Base-by-base conservation (phyloP, 2,797 vertebrate species). In the Oreonectes daqikongensis region DNA sequence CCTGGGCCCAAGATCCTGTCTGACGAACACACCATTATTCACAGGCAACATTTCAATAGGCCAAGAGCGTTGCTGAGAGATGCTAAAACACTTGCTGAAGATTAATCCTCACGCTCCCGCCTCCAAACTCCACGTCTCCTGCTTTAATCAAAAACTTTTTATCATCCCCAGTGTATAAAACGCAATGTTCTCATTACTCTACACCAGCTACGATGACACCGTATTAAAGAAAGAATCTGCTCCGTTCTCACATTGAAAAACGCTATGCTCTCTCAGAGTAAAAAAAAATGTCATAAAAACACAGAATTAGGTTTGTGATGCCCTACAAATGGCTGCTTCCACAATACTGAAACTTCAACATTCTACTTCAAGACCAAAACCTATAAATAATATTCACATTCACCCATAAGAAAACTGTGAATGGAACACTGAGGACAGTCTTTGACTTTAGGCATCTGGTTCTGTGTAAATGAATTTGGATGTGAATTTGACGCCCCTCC, bases 21-120 rank as follows among this genome's bases (percentile, higher is more conserved):
- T 93, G 92, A 94, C 85, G 90, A 90, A 93, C 92, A 92, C 80
- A 84, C 91, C 88, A 93, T 94, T 93, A 93, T 92, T 93, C 92
- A 94, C 89, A 80, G 81, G 82, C 82, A 84, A 88, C 89, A 86
- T 89, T 88, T 87, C 84, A 82, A 84, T 89, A 90, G 85, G 32
- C 78, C 86, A 90, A 90, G 90, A 86, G 89, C 88, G 86, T 87
- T 78, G 85, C 84, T 87, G 88, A 91, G 86, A 90, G 89, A 90
- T 90, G 88, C 89, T 91, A 90, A 91, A 92, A 87, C 90, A 88
- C 88, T 86, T 90, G 88, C 88, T 92, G 87, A 91, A 93, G 90
- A 93, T 93, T 91, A 93, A 93, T 93, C 91, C 92, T 87, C 85
- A 42, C 30, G 87, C 88, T 90, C 86, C 88, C 81, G 85, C 88